Evolutionary conservation across 2,888 invertebrate species (phyloP).

Genomic region (Heliconius charithonia): DNA sequence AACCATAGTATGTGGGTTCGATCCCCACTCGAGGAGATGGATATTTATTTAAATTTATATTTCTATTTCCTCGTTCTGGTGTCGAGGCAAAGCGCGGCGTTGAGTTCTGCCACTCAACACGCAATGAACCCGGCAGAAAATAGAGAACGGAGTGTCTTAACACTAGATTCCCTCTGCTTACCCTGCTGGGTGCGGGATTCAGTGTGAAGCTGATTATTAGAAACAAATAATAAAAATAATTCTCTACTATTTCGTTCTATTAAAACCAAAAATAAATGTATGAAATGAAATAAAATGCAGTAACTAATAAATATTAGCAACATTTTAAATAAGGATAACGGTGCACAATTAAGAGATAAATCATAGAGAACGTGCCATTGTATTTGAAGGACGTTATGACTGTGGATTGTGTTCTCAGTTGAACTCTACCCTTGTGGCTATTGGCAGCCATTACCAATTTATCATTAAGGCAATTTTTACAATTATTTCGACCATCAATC

Average conservation of each 20-base stretch:
- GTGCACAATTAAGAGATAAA: conserved; percentile 80
- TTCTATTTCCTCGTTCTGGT: no score
- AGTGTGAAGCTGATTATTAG: no score
- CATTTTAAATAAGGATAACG: conserved; percentile 67
- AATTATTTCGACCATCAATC: conserved; percentile 78
- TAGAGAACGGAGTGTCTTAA: no score
- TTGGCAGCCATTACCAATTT: conserved; percentile 82
- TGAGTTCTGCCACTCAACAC: no score
- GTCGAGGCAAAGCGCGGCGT: no score
- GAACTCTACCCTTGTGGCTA: conserved; percentile 73
- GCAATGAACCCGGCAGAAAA: no score
- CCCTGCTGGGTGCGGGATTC: no score
- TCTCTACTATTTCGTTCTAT: background rate
- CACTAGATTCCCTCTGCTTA: no score
- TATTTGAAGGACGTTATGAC: conserved; percentile 80
- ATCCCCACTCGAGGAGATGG: no score
- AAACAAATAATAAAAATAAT: background rate
- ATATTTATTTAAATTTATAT: no score
- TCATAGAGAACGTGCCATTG: conserved; percentile 76
- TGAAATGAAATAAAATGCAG: conserved; percentile 53
- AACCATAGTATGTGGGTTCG: no score
- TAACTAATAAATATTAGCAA: conserved; percentile 66
- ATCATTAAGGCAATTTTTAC: conserved; percentile 84
- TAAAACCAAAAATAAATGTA: conserved; percentile 6
- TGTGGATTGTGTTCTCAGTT: conserved; percentile 70